These are phyloP conservation scores for Latrodectus geometricus DNA, from an alignment of 1,140 invertebrate genomes.

Conservation along the genomic window DNA sequence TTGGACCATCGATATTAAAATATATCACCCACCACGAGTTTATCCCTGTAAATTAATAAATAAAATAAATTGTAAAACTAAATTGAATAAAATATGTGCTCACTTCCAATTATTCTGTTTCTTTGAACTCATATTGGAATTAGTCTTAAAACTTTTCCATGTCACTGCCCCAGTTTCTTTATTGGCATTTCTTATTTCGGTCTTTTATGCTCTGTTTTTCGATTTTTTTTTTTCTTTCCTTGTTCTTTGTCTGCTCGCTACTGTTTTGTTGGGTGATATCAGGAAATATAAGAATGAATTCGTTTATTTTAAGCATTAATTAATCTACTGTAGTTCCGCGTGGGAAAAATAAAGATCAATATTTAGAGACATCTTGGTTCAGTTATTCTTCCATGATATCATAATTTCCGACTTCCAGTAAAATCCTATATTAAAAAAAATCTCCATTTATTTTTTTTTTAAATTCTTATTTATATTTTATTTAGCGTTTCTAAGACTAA, in stretches of 20 bases:
- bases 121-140: background rate
- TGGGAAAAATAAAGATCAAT: background rate
- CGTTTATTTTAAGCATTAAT: background rate
- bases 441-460: no score
- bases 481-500: no score
- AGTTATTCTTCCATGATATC: no score
- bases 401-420: no score
- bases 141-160: background rate
- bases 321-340: background rate
- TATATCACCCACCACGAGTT: no score
- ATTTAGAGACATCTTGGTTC: no score
- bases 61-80: no score
- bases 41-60: no score
- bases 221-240: conserved; percentile 28
- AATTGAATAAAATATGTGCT: background rate
- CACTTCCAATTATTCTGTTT: background rate
- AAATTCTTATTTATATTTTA: no score
- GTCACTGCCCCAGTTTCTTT: conserved; percentile 52
- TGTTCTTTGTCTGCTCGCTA: background rate
- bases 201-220: conserved; percentile 54
- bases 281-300: background rate
- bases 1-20: no score
- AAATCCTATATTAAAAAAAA: no score
- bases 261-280: background rate
- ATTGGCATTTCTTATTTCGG: conserved; percentile 40